Conservation (phyloP, 2,797 vertebrate species). For the Limnodromus scolopaceus region DNA sequence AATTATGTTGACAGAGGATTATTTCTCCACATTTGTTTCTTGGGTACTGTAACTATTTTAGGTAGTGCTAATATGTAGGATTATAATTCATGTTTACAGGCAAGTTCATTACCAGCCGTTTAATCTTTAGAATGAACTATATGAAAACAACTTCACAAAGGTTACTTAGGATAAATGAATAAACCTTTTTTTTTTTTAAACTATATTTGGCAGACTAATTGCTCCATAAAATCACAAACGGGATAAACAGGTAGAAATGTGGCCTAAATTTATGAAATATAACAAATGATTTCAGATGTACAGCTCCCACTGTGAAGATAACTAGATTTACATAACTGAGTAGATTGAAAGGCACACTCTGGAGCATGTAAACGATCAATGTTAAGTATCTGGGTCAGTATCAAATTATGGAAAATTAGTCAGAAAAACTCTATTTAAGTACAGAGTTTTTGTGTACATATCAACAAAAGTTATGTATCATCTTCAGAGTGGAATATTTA, state of each 20-base stretch:
- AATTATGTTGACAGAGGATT: neutral
- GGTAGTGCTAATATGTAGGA: neutral
- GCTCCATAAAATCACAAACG: neutral
- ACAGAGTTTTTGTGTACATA: neutral
- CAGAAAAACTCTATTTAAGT: neutral
- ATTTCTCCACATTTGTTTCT: neutral
- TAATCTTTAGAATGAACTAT: neutral
- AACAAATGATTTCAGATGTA: neutral
- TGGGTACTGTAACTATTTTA: neutral
- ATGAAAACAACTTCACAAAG: neutral
- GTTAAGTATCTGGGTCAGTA: neutral
- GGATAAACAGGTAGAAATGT: neutral
- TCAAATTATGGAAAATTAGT: neutral
- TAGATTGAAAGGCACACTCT: neutral
- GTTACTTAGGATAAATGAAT: neutral
- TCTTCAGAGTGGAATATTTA: neutral
- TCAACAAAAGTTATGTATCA: neutral
- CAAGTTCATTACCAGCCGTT: neutral
- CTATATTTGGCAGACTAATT: neutral
- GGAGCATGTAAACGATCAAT: neutral
- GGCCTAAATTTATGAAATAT: neutral
- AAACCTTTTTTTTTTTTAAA: neutral
- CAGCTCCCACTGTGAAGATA: neutral
- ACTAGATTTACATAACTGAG: neutral
- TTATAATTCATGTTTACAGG: neutral